Conservation (phyloP, 2,888 invertebrate genomes). For the Leptinotarsa rubiginosa region DNA sequence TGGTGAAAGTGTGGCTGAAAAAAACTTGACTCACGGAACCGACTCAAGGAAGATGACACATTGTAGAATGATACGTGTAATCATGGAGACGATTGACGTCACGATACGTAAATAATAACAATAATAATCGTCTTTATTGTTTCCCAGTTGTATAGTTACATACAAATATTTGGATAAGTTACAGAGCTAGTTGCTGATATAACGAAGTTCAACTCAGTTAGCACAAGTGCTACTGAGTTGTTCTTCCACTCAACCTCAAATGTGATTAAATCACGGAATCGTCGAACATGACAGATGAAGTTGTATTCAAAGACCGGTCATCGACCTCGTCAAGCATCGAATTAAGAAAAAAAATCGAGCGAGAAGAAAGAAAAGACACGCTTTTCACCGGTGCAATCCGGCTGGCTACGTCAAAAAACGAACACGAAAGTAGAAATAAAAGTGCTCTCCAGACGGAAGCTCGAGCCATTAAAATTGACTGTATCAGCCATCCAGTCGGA, state of each 20-base stretch:
- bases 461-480: slow-evolving; percentile 1
- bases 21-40: no score
- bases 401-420: not conserved
- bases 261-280: not conserved
- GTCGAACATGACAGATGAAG: not conserved
- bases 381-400: slow-evolving; percentile 7
- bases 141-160: not conserved
- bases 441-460: not conserved
- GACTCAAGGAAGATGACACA: no score
- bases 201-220: no score
- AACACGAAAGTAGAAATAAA: not conserved
- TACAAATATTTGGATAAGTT: no score
- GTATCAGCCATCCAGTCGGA: not conserved
- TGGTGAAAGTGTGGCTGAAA: no score
- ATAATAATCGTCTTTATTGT: no score
- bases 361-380: slow-evolving; percentile 12
- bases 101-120: no score
- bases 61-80: no score
- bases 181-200: no score
- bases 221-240: no score
- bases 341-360: slow-evolving; percentile 12
- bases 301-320: slow-evolving; percentile 1
- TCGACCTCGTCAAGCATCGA: slow-evolving; percentile 5
- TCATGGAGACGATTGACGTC: no score
- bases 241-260: no score